phyloP scores from a whole-genome alignment of 2,888 invertebrate genomes.

The Exephanes ischioxanthus region DNA sequence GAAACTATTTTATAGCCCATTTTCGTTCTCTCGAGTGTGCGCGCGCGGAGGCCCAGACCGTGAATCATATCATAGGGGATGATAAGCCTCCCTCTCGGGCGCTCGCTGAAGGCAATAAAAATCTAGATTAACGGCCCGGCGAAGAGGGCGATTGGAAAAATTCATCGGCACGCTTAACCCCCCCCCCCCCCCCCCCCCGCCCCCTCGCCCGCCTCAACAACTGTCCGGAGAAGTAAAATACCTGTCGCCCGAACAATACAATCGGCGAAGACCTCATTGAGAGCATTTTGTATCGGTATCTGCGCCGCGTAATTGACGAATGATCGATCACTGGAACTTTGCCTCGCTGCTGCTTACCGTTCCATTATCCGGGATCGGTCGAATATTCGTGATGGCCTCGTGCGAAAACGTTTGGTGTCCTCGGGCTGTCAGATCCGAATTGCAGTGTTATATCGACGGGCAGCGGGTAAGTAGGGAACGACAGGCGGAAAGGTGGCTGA shows the following conservation, averaged over 20 bases:
- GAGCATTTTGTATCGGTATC: not conserved
- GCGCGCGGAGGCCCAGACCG: slow-evolving; percentile 25
- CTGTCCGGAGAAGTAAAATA: slow-evolving; percentile 12
- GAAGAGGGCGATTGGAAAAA: slow-evolving; percentile 53
- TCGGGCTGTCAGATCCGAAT: slow-evolving; percentile 35
- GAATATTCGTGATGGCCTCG: not conserved
- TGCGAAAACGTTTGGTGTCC: slow-evolving; percentile 16
- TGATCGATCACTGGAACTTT: not conserved
- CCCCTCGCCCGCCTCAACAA: not conserved
- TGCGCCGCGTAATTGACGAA: not conserved
- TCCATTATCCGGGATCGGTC: not conserved
- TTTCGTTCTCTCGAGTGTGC: slow-evolving; percentile 33
- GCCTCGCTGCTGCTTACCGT: not conserved
- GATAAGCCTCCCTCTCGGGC: slow-evolving; percentile 52
- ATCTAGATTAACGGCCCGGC: slow-evolving; percentile 59
- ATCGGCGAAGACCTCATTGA: not conserved
- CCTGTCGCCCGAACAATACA: not conserved
- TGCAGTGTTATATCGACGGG: slow-evolving; percentile 9
- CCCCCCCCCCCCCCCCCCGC: too few relatives aligned
- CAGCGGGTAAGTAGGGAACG: slow-evolving; percentile 31
- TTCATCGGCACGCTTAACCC: slow-evolving; percentile 53
- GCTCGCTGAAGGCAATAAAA: slow-evolving; percentile 50
- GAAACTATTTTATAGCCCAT: slow-evolving; percentile 55
- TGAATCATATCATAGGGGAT: slow-evolving; percentile 55
- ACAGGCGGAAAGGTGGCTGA: slow-evolving; percentile 66